These are phyloP conservation scores for Heliothis subflexa DNA, from an alignment of 1,140 invertebrate genomes.

Conservation along the genomic window DNA sequence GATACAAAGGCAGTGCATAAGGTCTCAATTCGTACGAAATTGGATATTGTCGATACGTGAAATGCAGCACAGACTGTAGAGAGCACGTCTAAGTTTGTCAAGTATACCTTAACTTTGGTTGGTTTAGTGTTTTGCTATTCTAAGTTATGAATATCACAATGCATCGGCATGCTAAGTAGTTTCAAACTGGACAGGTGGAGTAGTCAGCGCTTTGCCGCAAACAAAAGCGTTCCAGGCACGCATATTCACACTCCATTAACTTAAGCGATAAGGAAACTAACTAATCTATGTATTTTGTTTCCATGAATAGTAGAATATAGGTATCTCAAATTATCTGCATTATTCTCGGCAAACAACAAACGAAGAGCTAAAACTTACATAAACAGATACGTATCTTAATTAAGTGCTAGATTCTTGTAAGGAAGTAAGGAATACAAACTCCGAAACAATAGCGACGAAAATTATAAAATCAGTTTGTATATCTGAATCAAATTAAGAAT, in stretches of 20 bases:
- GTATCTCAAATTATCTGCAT: not conserved
- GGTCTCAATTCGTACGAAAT: constrained; percentile 1
- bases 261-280: too few relatives aligned
- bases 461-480: not conserved
- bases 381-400: constrained; percentile 23
- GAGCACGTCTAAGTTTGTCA: not conserved
- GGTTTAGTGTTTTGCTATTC: constrained; percentile 13
- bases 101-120: constrained; percentile 22
- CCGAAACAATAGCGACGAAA: not conserved
- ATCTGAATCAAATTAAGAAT: not conserved
- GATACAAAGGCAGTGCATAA: constrained; percentile 8
- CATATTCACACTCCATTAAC: not conserved
- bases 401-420: constrained; percentile 11
- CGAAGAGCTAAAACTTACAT: constrained; percentile 1
- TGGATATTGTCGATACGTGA: not conserved
- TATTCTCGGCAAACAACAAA: constrained; percentile 18
- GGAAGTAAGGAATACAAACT: constrained; percentile 3
- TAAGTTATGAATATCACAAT: constrained; percentile 18
- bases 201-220: not conserved
- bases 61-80: not conserved
- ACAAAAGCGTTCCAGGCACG: not conserved
- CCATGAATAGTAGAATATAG: not conserved
- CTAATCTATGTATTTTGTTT: not conserved
- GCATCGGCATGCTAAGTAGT: constrained; percentile 21
- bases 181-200: constrained; percentile 26